Conservation (phyloP, 2,797 vertebrate species). For the Chaetophractus vellerosus region DNA sequence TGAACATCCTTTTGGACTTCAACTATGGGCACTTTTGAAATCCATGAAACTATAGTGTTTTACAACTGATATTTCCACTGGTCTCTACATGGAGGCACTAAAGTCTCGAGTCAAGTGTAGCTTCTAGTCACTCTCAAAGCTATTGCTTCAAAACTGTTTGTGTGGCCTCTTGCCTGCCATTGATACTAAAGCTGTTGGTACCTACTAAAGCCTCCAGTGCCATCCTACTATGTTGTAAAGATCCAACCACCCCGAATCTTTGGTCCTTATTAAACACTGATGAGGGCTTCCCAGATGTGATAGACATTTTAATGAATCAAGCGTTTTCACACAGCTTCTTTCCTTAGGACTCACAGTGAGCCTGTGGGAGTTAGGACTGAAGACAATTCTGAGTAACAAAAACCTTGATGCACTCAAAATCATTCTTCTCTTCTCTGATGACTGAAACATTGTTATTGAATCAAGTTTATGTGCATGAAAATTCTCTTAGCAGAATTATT, state of each 20-base stretch:
- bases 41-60: not conserved
- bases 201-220: not conserved
- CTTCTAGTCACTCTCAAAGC: slow-evolving; percentile 10
- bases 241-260: not conserved
- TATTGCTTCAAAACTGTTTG: not conserved
- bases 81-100: not conserved
- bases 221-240: not conserved
- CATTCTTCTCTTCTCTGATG: not conserved
- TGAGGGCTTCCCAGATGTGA: not conserved
- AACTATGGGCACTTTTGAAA: not conserved
- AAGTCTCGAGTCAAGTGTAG: not conserved
- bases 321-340: not conserved
- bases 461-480: not conserved
- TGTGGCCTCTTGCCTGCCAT: not conserved
- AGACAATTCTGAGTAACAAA: not conserved
- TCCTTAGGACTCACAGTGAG: not conserved
- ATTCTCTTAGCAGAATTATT: slow-evolving; percentile 28
- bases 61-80: not conserved
- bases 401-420: not conserved
- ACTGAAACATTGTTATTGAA: not conserved
- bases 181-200: not conserved
- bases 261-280: not conserved
- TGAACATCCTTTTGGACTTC: not conserved
- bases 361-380: not conserved
- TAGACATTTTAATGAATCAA: not conserved